These are phyloP conservation scores for Drosophila nikananu DNA, from an alignment of 1,140 invertebrate genomes.

Conservation along the genomic window DNA sequence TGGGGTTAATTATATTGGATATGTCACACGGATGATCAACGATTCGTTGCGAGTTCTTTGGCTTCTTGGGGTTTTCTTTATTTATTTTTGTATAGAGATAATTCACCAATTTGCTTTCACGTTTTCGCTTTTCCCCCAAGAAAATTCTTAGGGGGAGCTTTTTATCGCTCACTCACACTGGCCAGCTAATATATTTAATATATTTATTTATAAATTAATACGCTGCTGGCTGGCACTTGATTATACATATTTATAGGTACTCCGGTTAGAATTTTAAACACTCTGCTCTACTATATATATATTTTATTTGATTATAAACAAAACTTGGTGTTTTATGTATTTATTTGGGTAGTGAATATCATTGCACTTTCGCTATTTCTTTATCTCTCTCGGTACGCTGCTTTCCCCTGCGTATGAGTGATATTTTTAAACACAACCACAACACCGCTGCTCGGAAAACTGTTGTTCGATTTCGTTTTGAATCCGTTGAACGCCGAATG, in stretches of 20 bases:
- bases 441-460: constrained; percentile 1
- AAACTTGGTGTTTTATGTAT: constrained; percentile 18
- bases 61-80: constrained; percentile 9
- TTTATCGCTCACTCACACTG: constrained; percentile 47
- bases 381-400: background rate
- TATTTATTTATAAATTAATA: constrained; percentile 80
- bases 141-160: constrained; percentile 28
- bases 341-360: constrained; percentile 23
- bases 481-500: constrained; percentile 40
- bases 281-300: background rate
- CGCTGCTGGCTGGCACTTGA: constrained; percentile 31
- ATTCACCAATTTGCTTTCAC: constrained; percentile 72
- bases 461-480: constrained; percentile 22
- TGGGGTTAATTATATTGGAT: constrained; percentile 44
- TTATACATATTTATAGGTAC: constrained; percentile 12
- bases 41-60: constrained; percentile 33
- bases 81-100: constrained; percentile 26
- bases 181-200: constrained; percentile 63
- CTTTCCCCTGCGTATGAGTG: constrained; percentile 31
- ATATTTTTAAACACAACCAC: constrained; percentile 41
- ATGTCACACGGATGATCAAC: constrained; percentile 38
- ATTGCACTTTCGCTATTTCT: constrained; percentile 41
- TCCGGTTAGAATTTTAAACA: background rate
- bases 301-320: constrained; percentile 17
- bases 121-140: constrained; percentile 16